phyloP scores from a whole-genome alignment of 2,888 invertebrate genomes.

The Rhagium mordax region DNA sequence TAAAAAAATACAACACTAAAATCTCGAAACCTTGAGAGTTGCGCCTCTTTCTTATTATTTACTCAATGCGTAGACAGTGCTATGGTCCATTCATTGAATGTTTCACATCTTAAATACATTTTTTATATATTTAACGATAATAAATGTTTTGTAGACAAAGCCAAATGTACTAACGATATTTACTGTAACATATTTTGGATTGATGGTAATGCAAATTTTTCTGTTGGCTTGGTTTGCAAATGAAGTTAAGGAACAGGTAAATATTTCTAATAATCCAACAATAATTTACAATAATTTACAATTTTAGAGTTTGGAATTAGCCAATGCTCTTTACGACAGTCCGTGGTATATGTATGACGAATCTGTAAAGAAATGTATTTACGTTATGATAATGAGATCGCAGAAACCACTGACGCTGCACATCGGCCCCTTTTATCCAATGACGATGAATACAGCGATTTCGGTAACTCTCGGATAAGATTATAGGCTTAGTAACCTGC shows the following conservation, averaged over 20 bases:
- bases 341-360: not conserved
- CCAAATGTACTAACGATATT: not conserved
- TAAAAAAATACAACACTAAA: too few relatives aligned
- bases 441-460: constrained; percentile 52
- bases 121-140: too few relatives aligned
- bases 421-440: constrained; percentile 55
- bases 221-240: constrained; percentile 59
- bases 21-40: too few relatives aligned
- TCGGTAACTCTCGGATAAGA: not conserved
- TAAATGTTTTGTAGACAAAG: not conserved
- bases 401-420: constrained; percentile 52
- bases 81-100: too few relatives aligned
- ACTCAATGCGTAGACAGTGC: too few relatives aligned
- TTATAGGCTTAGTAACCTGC: not conserved
- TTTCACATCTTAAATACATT: too few relatives aligned
- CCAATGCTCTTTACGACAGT: not conserved
- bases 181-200: constrained; percentile 25
- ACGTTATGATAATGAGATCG: constrained; percentile 51
- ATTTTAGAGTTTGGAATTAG: not conserved
- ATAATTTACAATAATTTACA: constrained; percentile 17
- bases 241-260: constrained; percentile 58
- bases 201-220: constrained; percentile 55
- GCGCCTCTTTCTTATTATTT: too few relatives aligned
- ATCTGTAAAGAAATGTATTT: constrained; percentile 29
- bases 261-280: constrained; percentile 1